phyloP scores from a whole-genome alignment of 2,888 invertebrate genomes.

The Caenorhabditis sp. region DNA sequence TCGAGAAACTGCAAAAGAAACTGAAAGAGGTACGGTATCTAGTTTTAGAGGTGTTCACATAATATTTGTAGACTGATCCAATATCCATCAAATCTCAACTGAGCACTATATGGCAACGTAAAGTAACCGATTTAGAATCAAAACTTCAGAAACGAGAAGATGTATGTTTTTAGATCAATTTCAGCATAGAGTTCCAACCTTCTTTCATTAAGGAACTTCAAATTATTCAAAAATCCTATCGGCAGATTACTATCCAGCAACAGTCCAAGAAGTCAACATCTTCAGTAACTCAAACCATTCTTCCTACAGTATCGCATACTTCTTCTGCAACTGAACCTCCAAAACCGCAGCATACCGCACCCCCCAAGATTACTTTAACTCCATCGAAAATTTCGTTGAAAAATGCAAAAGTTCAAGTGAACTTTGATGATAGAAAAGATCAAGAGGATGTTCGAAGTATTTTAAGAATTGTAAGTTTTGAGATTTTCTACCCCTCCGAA shows the following conservation, averaged over 20 bases:
- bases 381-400: background rate
- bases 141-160: conserved; percentile 3
- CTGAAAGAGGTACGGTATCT: conserved; percentile 14
- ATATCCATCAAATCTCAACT: conserved; percentile 7
- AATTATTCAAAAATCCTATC: background rate
- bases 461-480: conserved; percentile 13
- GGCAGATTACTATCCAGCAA: background rate
- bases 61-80: conserved; percentile 18
- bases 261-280: background rate
- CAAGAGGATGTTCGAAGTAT: conserved; percentile 19
- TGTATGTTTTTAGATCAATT: background rate
- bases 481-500: background rate
- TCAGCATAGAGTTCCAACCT: background rate
- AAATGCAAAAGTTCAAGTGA: background rate
- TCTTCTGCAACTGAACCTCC: no score
- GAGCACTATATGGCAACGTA: conserved; percentile 13
- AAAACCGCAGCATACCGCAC: no score
- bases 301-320: background rate
- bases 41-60: background rate
- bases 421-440: conserved; percentile 9
- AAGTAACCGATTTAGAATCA: conserved; percentile 11
- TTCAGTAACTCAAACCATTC: background rate
- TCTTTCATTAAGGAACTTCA: background rate
- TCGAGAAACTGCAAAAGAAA: conserved; percentile 28
- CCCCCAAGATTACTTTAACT: no score